Base-by-base conservation (phyloP, 2,888 invertebrate species). In the Lamproptera curius region DNA sequence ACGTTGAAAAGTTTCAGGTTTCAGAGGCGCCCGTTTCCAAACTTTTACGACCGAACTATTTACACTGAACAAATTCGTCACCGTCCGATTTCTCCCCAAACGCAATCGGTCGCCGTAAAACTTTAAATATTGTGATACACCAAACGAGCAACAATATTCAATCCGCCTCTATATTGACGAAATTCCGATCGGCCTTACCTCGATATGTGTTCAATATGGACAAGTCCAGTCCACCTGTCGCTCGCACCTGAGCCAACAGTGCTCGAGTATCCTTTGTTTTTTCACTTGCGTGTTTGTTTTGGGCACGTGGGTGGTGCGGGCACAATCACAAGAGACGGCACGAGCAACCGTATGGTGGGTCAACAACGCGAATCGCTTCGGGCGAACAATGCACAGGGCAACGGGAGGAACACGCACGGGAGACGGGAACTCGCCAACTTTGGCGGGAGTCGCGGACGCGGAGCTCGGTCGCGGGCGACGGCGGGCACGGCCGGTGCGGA, bases 171-270 rank as follows among this genome's bases (percentile, higher is more conserved):
- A 38, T 13, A 16, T 39, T 17, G 38, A n/a, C 33, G 48, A 37
- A 20, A 9, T 15, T 10, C 16, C 14, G 13, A 20, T 16, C 20
- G 59, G 55, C 51, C 59, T 56, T 58, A 61, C 58, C 52, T 56
- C 46, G 51, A 40, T 53, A 51, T 51, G 31, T 35, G 31, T 13
- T 28, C 41, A 51, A 52, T 55, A 52, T 53, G 52, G 47, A 37
- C 42, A 20, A 34, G 43, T 46, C 47, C 47, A 61, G 70, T 63
- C 70, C 75, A 76, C 69, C 76, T 76, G 79, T 76, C 80, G 72
- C 74, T 63, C 67, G 66, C 84, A 83, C 76, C 85, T 84, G 77
- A 79, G 76, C 77, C 81, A 85, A 79, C 81, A 78, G 65, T 67
- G 59, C 69, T 68, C 69, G 62, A 67, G 56, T 61, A 76, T 70